Conservation (phyloP, 2,797 vertebrate genomes). For the Myiothlypis chrysogaster region DNA sequence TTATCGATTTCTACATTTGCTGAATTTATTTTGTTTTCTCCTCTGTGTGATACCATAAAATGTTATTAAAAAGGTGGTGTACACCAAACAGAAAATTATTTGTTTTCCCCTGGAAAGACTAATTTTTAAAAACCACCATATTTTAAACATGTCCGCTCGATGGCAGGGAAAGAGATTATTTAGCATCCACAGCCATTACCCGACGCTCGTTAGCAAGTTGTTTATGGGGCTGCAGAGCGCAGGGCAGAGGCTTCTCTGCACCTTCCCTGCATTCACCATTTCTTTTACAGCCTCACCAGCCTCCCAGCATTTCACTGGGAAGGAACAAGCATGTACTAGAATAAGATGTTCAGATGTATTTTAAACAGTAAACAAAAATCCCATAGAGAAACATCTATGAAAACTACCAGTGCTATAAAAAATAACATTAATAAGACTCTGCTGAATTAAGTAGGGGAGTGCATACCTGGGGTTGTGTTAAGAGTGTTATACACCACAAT, state of each 20-base stretch:
- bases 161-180: neutral
- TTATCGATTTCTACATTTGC: constrained; percentile 39
- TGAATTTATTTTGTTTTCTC: constrained; percentile 53
- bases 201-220: constrained; percentile 20
- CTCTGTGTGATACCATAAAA: neutral
- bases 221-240: constrained; percentile 1
- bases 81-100: constrained; percentile 34
- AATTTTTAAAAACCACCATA: neutral
- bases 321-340: neutral
- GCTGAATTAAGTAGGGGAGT: neutral
- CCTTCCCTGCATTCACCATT: neutral
- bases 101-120: neutral
- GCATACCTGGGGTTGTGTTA: neutral
- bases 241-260: neutral
- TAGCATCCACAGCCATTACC: neutral
- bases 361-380: neutral
- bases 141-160: neutral
- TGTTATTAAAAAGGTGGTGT: constrained; percentile 27
- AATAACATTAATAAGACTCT: neutral
- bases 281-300: neutral
- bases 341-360: neutral
- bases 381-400: neutral
- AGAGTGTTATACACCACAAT: neutral
- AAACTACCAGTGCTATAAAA: neutral
- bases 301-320: neutral